Conservation (phyloP, 92 coral and sea anemone species). For the Phenganax marumi region DNA sequence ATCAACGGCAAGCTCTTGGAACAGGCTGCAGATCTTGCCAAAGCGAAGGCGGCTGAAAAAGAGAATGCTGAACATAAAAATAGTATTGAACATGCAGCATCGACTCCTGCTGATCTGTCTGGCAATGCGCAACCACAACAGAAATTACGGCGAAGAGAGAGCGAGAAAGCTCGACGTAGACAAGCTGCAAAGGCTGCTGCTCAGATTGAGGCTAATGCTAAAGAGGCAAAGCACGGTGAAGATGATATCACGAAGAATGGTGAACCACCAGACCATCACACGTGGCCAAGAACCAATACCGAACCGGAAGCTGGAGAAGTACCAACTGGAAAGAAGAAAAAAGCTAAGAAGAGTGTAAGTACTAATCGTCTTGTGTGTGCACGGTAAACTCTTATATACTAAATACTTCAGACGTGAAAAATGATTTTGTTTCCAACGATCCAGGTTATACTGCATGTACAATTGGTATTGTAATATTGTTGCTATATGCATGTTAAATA, state of each 20-base stretch:
- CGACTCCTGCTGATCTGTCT: conserved; percentile 28
- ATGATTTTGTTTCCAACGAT: not conserved
- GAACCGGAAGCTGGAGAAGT: conserved; percentile 29
- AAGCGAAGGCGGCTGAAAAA: conserved; percentile 66
- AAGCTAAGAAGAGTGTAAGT: conserved; percentile 41
- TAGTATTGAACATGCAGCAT: conserved; percentile 7
- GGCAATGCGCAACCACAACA: conserved; percentile 19
- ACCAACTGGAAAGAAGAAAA: conserved; percentile 34
- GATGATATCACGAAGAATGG: not conserved
- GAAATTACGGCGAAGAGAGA: conserved; percentile 37
- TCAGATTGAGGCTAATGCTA: conserved; percentile 37
- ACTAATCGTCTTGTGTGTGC: not conserved
- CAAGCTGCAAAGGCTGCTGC: conserved; percentile 43
- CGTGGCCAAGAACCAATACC: conserved; percentile 33
- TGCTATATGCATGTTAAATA: too few species aligned
- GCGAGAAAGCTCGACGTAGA: conserved; percentile 36
- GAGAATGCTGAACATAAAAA: conserved; percentile 45
- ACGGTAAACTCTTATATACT: not conserved
- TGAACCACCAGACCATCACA: conserved; percentile 25
- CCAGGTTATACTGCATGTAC: too few species aligned
- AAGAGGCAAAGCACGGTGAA: conserved; percentile 14
- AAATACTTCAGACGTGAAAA: not conserved
- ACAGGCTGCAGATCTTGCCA: conserved; percentile 79
- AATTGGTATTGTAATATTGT: too few species aligned
- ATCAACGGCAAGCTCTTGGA: conserved; percentile 75